Evolutionary conservation across 2,797 vertebrate species (phyloP), one percentile per base, ranked within the genome.

Genomic region (Microctenopoma lineatum): DNA sequence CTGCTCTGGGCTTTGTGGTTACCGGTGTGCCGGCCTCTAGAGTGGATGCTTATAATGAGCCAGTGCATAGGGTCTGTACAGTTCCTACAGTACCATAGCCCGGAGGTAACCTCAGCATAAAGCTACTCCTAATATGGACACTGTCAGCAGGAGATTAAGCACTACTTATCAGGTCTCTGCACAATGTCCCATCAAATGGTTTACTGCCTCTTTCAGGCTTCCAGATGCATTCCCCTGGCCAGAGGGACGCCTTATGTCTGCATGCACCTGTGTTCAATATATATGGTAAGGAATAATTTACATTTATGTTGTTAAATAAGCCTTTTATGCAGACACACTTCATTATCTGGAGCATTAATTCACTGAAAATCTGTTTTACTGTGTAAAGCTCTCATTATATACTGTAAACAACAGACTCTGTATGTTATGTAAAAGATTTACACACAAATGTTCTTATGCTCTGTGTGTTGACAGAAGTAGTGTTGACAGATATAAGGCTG

Each of bases 41-140:
- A 79, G 57, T 64, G 48, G 39, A 57, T 52, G 32, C 44, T 47
- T 42, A 12, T 74, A 70, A 79, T 70, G 62, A 62, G 44, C 59
- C 38, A 9, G 12, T 66, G 25, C 48, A 26, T 42, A 3, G 2
- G 7, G 52, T 48, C 51, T 13, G 51, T 48, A 66, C 48, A 70
- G 71, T 78, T 78, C 48, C 34, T 47, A 41, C 47, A 38, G 9
- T 38, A 44, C 41, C 8, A 5, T 38, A 26, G 36, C 48, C 70
- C 64, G 41, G 67, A 74, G 75, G 61, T 82, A 79, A 83, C 78
- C 80, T 66, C 32, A 3, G 54, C 53, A 52, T 36, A 34, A 41
- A 34, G 53, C 32, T 41, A 39, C 16, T 52, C 68, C 73, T 55
- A 84, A 84, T 59, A 77, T 74, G 53, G 58, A 75, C 58, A 58